Conservation (phyloP, 2,797 vertebrate genomes). For the Pseudochirops corinnae region DNA sequence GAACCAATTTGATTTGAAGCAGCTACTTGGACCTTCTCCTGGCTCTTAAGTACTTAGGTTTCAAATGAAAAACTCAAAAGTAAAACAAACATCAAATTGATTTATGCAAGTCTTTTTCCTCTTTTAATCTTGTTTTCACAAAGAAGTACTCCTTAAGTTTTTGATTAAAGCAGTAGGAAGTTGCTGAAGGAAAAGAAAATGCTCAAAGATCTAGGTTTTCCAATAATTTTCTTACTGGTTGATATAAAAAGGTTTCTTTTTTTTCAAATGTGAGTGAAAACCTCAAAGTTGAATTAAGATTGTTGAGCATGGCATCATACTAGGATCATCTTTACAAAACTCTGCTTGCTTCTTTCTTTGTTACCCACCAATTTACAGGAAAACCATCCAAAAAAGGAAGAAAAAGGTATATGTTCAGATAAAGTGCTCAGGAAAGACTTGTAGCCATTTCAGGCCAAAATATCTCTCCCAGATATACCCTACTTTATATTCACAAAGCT, state of each 20-base stretch:
- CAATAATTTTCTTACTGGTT: not conserved
- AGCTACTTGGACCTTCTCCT: not conserved
- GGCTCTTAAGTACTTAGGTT: not conserved
- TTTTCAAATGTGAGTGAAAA: slow-evolving; percentile 39
- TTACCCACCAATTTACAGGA: slow-evolving; percentile 18
- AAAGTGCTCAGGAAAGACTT: not conserved
- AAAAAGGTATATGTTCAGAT: no score
- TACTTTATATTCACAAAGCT: not conserved
- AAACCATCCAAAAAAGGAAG: slow-evolving; percentile 1
- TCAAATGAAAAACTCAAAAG: slow-evolving; percentile 31
- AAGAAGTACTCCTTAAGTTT: not conserved
- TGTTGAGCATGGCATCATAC: slow-evolving; percentile 8
- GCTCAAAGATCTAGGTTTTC: slow-evolving; percentile 9
- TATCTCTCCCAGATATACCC: not conserved
- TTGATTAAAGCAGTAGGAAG: not conserved
- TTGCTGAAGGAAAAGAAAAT: not conserved
- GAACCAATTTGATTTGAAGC: not conserved
- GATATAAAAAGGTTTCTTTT: not conserved
- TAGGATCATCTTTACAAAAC: not conserved
- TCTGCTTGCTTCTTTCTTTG: not conserved
- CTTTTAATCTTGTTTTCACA: slow-evolving; percentile 22
- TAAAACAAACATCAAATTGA: slow-evolving; percentile 17
- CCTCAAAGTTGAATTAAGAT: slow-evolving; percentile 27
- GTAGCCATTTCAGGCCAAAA: not conserved
- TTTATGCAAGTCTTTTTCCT: slow-evolving; percentile 24